Percentiles rank a stretch among this genome's conserved stretches.
Conservation (phyloP, 1,140 invertebrate genomes). For the Scaptomyza pallida region DNA sequence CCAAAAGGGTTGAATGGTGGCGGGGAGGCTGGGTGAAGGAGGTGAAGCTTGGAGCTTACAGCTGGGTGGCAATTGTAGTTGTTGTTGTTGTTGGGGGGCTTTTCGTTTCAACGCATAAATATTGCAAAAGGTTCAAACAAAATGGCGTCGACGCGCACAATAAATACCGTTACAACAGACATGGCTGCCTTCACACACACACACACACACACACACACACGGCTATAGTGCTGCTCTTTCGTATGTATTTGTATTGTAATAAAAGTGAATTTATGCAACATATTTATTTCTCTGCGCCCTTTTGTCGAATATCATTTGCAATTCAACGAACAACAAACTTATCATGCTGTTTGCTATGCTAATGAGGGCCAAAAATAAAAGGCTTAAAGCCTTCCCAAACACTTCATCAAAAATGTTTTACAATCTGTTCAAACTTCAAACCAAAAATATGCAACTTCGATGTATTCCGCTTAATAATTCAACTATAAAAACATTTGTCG, state of each 20-base stretch:
- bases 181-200: neutral
- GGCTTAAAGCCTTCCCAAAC: conserved; percentile 49
- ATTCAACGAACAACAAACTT: conserved; percentile 57
- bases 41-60: conserved; percentile 38
- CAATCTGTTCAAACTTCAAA: conserved; percentile 24
- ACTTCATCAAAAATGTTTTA: conserved; percentile 6
- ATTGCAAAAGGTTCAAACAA: conserved; percentile 81
- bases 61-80: conserved; percentile 36
- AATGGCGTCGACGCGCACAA: conserved; percentile 79
- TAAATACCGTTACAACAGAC: conserved; percentile 63
- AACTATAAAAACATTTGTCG: conserved; percentile 19
- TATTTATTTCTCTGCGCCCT: conserved; percentile 70
- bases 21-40: neutral
- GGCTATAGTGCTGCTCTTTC: conserved; percentile 18
- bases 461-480: conserved; percentile 25
- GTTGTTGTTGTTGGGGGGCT: conserved; percentile 24
- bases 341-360: conserved; percentile 69
- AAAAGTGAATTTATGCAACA: conserved; percentile 83
- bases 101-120: conserved; percentile 77
- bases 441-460: conserved; percentile 21
- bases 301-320: conserved; percentile 79
- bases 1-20: neutral
- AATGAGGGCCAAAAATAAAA: conserved; percentile 62
- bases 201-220: neutral
- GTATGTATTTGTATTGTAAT: conserved; percentile 50